phyloP scores from a whole-genome alignment of 2,113 vertebrate genomes.

The Seriola dumerili region DNA sequence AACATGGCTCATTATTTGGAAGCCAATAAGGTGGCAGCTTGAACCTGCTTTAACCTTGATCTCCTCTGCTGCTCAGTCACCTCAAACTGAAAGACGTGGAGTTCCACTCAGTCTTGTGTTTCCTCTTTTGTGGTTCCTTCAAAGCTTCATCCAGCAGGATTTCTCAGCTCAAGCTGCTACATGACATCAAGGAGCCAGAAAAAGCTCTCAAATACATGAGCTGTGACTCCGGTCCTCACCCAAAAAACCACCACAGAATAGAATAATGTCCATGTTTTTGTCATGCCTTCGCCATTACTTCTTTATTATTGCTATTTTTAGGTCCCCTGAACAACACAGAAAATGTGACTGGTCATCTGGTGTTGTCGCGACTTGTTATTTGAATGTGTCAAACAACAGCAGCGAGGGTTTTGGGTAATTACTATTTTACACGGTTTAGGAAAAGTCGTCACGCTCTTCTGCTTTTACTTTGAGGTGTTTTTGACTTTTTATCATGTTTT shows the following conservation, averaged over 20 bases:
- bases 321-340: constrained; percentile 60
- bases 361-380: constrained; percentile 66
- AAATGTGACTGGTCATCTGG: constrained; percentile 70
- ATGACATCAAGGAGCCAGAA: constrained; percentile 81
- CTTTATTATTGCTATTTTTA: constrained; percentile 77
- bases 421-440: constrained; percentile 67
- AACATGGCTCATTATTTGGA: constrained; percentile 23
- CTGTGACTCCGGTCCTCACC: constrained; percentile 46
- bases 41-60: constrained; percentile 40
- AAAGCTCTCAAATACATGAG: constrained; percentile 62
- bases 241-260: constrained; percentile 71
- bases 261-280: constrained; percentile 76
- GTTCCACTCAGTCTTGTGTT: constrained; percentile 62
- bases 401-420: constrained; percentile 65
- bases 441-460: constrained; percentile 47
- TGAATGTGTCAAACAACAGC: constrained; percentile 64
- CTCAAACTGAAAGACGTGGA: constrained; percentile 42
- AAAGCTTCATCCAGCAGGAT: constrained; percentile 68
- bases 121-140: constrained; percentile 72
- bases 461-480: constrained; percentile 49
- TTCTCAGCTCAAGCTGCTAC: constrained; percentile 63
- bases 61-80: constrained; percentile 49
- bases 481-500: constrained; percentile 29
- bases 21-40: constrained; percentile 13
- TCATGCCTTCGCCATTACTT: constrained; percentile 47